Conservation (phyloP, 2,113 vertebrate genomes). For the Burhinus oedicnemus region DNA sequence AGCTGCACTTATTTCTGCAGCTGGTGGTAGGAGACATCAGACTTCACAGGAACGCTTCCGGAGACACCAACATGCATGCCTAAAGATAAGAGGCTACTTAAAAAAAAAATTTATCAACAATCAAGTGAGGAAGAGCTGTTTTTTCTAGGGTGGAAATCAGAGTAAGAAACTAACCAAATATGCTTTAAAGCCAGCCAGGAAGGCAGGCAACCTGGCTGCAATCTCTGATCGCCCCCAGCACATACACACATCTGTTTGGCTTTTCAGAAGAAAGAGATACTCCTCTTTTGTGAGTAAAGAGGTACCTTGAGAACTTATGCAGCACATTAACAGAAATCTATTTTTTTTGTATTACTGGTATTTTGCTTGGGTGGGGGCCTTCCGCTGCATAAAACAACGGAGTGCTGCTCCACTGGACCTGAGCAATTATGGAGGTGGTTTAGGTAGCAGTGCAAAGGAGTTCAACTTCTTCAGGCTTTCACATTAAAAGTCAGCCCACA, state of each 20-base stretch:
- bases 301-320: background rate
- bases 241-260: background rate
- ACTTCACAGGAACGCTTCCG: background rate
- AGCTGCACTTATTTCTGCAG: background rate
- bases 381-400: background rate
- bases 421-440: background rate
- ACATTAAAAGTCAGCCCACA: slow-evolving; percentile 22
- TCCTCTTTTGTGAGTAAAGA: background rate
- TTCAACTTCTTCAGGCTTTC: slow-evolving; percentile 48
- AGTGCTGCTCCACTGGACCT: background rate
- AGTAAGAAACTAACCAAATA: background rate
- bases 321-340: background rate
- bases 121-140: background rate
- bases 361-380: background rate
- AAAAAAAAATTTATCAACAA: background rate
- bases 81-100: background rate
- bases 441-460: slow-evolving; percentile 19
- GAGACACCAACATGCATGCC: background rate
- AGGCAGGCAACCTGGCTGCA: background rate
- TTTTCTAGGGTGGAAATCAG: background rate
- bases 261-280: background rate
- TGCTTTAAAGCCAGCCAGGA: background rate
- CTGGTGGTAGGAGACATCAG: background rate
- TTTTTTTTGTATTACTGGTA: background rate
- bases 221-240: background rate